Evolutionary conservation across 2,888 invertebrate genomes (phyloP), one percentile per base, ranked within the genome.

Genomic region (Drosophila cyrtoloma): DNA sequence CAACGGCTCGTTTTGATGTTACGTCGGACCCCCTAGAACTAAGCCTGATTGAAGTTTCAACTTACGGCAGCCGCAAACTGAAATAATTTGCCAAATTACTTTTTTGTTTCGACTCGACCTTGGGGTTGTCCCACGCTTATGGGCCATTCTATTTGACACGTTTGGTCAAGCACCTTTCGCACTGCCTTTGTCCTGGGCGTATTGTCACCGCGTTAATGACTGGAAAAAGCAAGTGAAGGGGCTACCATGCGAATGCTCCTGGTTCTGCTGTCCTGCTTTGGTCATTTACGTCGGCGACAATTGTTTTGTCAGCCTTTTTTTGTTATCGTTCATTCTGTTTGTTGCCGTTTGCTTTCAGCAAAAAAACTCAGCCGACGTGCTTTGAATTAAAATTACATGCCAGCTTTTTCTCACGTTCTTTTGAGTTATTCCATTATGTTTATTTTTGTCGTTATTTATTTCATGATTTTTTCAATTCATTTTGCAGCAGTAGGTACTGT

Each of bases 81-180:
- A 79, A 88, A 88, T 87, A 84, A 90, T 90, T 88, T 87, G 85
- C 60, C 64, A 88, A 90, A 88, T 90, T 89, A 84, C 91, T 87
- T 90, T 86, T 87, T 72, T 77, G 59, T 81, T 82, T 79, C 37
- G 61, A 10, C 9, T 5, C 64, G 88, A 82, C 90, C 85, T 85
- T 85, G 89, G 62, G 61, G 28, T 39, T 42, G 33, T 44, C 7
- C n/a, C 42, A 67, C 35, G 50, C 55, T 60, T 50, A 32, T 52
- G 71, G 66, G 42, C 61, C 58, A 62, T 68, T 72, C 62, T 60
- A 61, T 71, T 81, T 75, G 84, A 79, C 84, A 89, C 84, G 84
- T 81, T 81, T 89, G 86, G 86, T 90, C 86, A 86, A 89, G 73
- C 82, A 90, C 86, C 86, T 86, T 88, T 72, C 22, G 37, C 39